Base-by-base conservation (phyloP, 2,888 invertebrate genomes). In the Tetanocera ferruginea region DNA sequence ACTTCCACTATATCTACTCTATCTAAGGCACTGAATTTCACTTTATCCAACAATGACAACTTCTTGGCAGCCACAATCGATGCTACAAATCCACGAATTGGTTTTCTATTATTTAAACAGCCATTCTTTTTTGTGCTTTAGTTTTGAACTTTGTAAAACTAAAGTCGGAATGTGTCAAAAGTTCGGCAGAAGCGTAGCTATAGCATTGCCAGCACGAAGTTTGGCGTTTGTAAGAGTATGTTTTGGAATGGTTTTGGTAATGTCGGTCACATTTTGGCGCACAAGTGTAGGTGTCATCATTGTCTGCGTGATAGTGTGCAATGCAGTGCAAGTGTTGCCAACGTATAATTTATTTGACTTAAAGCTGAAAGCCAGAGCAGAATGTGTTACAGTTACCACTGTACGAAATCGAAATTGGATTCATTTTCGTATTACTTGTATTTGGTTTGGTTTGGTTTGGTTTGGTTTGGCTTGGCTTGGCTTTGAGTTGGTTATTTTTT, bases 251-350 rank as follows among this genome's bases (percentile, higher is more conserved):
- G 60, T 60, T 23, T 25, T 19, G 60, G 14, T 19, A 49, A 23
- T 43, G 19, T 34, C 34, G 43, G 49, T 51, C 31, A 34, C 60
- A 69, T 34, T 70, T 71, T 64, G 64, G 64, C 71, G 71, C 76
- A 76, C 76, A 76, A 71, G 34, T 52, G 76, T 52, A 76, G 76
- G 71, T 76, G 76, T 76, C 71, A 76, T 71, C 76, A 23, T 75
- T 51, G 55, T 43, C 34, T 19, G 74, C 64, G 49, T 19, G 19
- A n/a, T 19, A 8, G n/a, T 17, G 8, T 73, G 43, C 73, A 51
- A 43, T 72, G 60, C 37, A 19, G 60, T 73, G 60, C 62, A 51
- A 60, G 34, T 23, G 34, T 23, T 69, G 28, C 49, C 51, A 69
- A 51, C 64, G 25, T 74, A 67, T 76, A 52, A 69, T 76, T 76